Conservation (phyloP, 2,797 vertebrate genomes). For the Salarias fasciatus region DNA sequence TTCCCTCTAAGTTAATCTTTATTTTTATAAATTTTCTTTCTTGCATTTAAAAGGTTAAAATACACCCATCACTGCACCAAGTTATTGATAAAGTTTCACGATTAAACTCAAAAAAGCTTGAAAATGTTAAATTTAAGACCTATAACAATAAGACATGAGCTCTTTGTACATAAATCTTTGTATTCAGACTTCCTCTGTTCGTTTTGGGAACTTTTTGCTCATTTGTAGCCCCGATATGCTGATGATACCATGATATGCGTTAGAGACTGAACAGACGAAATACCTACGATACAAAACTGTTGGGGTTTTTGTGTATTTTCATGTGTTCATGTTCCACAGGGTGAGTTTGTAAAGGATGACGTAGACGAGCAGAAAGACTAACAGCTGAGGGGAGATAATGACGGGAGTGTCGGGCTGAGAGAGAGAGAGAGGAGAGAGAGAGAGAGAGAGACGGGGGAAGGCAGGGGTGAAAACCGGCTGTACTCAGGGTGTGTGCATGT, state of each 20-base stretch:
- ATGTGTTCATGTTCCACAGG: conserved; percentile 65
- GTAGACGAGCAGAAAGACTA: conserved; percentile 68
- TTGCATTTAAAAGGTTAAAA: too few species aligned
- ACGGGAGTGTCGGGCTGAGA: conserved; percentile 58
- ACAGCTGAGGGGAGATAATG: conserved; percentile 63
- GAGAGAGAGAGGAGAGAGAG: conserved; percentile 16
- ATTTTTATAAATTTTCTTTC: too few species aligned
- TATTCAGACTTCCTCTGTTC: too few species aligned
- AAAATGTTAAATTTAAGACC: too few species aligned
- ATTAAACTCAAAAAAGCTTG: too few species aligned
- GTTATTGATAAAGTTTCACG: too few species aligned
- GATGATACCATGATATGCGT: conserved; percentile 1
- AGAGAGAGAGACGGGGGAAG: conserved; percentile 9
- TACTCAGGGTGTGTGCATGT: not conserved
- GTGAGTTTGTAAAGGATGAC: conserved; percentile 73
- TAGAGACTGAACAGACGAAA: not conserved
- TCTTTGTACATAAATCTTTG: too few species aligned
- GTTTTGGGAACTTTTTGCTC: too few species aligned
- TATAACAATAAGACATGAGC: too few species aligned
- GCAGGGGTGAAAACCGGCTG: not conserved
- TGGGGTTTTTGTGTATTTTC: not conserved
- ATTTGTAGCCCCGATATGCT: not conserved
- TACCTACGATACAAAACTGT: not conserved
- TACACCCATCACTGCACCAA: too few species aligned
- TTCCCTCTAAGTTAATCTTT: too few species aligned